Conservation (phyloP, 2,113 vertebrate genomes). For the Charadrius vociferus region DNA sequence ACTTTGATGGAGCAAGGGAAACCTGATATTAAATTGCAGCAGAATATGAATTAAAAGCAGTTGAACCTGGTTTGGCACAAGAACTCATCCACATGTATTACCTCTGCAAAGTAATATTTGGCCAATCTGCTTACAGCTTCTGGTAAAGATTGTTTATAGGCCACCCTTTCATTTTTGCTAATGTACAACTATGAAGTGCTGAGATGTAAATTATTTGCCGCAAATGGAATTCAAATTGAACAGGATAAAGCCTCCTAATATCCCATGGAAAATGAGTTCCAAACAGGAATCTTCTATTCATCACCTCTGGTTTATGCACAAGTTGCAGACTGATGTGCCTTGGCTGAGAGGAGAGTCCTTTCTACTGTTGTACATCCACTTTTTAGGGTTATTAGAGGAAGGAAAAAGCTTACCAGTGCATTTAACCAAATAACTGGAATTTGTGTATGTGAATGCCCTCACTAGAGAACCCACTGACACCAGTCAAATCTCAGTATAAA, state of each 20-base stretch:
- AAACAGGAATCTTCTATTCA: not conserved
- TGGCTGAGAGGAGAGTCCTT: not conserved
- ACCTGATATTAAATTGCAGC: not conserved
- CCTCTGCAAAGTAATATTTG: not conserved
- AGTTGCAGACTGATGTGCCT: not conserved
- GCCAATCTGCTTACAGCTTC: not conserved
- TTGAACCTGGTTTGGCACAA: not conserved
- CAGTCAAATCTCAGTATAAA: slow-evolving; percentile 20
- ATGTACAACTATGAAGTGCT: not conserved
- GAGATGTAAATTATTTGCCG: not conserved
- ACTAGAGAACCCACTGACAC: not conserved
- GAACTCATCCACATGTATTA: not conserved
- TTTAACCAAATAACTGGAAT: not conserved
- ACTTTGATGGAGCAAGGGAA: not conserved
- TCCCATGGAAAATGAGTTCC: not conserved
- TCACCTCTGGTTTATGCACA: not conserved
- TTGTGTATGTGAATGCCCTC: not conserved
- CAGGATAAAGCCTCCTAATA: not conserved
- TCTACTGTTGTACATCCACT: not conserved
- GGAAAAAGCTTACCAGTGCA: not conserved
- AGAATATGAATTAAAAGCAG: not conserved
- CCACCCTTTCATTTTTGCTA: not conserved
- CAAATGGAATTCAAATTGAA: not conserved
- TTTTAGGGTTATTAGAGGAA: not conserved
- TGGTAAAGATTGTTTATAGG: not conserved